phyloP scores from a whole-genome alignment of 2,113 vertebrate genomes.

The Antechinus stuartii region DNA sequence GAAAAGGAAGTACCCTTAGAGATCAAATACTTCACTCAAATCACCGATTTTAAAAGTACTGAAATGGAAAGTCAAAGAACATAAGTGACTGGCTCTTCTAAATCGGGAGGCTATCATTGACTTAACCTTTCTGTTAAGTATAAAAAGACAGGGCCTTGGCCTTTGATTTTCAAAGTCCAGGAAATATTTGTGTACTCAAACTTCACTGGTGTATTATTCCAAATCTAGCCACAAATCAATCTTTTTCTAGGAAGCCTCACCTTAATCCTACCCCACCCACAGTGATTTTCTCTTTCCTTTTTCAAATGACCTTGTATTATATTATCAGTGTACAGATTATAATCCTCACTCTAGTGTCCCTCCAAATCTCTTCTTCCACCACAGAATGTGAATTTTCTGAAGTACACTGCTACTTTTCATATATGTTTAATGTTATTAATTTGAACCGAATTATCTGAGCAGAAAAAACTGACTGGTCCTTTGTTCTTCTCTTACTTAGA shows the following conservation, averaged over 20 bases:
- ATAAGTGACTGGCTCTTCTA: background rate
- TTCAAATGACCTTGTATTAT: background rate
- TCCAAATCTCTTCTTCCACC: background rate
- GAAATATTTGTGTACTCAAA: background rate
- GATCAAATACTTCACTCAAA: background rate
- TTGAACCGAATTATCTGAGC: background rate
- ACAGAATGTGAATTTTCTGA: background rate
- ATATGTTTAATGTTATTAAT: background rate
- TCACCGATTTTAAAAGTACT: background rate
- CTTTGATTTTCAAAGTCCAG: background rate
- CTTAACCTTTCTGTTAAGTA: background rate
- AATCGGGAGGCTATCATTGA: background rate
- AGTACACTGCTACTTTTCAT: background rate
- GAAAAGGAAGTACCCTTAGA: background rate
- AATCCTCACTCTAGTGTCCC: background rate
- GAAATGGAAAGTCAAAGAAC: background rate
- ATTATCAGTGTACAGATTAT: background rate
- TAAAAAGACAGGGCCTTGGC: background rate
- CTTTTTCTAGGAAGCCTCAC: background rate
- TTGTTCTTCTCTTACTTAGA: background rate
- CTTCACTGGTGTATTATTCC: background rate
- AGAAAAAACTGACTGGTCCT: background rate
- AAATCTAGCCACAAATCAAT: background rate
- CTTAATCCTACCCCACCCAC: background rate
- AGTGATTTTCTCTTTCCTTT: background rate